Evolutionary conservation across 2,888 invertebrate genomes (phyloP), one percentile per base, ranked within the genome.

Genomic region (Tetropium fuscum): DNA sequence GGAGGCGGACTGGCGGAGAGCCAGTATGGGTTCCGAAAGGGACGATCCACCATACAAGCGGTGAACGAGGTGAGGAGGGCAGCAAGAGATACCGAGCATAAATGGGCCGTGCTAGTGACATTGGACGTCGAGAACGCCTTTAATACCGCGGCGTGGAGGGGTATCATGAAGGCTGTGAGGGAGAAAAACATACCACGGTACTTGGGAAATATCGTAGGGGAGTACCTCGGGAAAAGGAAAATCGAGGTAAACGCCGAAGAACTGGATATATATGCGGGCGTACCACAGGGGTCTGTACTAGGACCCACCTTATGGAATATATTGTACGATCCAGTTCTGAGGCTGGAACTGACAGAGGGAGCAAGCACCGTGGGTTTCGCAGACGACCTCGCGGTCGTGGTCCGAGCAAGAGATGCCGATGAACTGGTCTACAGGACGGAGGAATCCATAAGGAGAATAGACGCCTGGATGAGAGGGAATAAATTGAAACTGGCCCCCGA

Each of bases 231-330:
- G 2, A 2, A 10, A 2, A 36, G 36, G 11, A 13, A 10, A 3
- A 6, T 36, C 2, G 36, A 36, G 11, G 15, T 36, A 11, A 11
- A 13, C 11, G 7, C 2, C 3, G 6, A 6, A 4, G 11, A 13
- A 2, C 6, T 10, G 11, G 3, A 13, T 4, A 7, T 36, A 13
- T 4, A 10, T 4, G 36, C 36, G 2, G 58, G 58, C 13, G 53
- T 58, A 1, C 58, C 53, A 16, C 58, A 59, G 38, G 54, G 49
- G 8, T 59, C 54, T 1, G 32, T 59, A 3, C 7, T 59, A 11
- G 58, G 53, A 11, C 49, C 59, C 3, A 18, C 41, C 7, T 20
- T 59, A 13, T 59, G 55, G 44, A 55, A 54, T 27, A 8, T 47
- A 19, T 7, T 48, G 1, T 54, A 59, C 11, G 53, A 41, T n/a